A percentile compares a stretch with the other conserved stretches of the same genome.
These are phyloP conservation scores for Odontesthes bonariensis DNA, from an alignment of 2,113 vertebrate genomes.

Conservation along the genomic window DNA sequence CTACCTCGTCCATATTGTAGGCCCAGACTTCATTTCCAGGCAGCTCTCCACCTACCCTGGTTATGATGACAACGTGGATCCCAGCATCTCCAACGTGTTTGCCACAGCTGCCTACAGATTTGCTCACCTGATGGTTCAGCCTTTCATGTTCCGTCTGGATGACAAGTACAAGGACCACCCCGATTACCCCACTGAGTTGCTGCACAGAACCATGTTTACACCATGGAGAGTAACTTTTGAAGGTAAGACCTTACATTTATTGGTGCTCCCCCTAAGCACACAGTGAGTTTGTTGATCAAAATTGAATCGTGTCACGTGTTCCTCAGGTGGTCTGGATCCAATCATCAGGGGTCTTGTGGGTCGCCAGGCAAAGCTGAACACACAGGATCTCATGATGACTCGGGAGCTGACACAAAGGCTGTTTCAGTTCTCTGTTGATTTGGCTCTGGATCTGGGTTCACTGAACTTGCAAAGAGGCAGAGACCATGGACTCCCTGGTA, in stretches of 20 bases:
- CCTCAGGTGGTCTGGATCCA: constrained; percentile 86
- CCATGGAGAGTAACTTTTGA: constrained; percentile 87
- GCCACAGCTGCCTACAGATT: constrained; percentile 89
- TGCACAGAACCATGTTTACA: constrained; percentile 85
- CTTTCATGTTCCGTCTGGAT: constrained; percentile 83
- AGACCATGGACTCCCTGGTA: constrained; percentile 88
- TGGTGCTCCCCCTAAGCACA: neutral
- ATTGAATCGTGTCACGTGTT: neutral
- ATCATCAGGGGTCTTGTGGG: constrained; percentile 84
- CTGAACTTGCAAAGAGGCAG: constrained; percentile 88
- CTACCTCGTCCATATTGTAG: constrained; percentile 82
- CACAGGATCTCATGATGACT: constrained; percentile 82
- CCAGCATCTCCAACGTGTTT: constrained; percentile 87
- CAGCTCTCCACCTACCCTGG: constrained; percentile 78
- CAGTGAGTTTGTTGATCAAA: neutral
- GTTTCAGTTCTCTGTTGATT: constrained; percentile 69
- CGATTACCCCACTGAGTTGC: constrained; percentile 65
- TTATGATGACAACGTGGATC: constrained; percentile 84
- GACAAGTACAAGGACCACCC: constrained; percentile 71
- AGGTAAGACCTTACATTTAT: constrained; percentile 71
- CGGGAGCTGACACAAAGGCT: constrained; percentile 85
- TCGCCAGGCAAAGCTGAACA: constrained; percentile 84
- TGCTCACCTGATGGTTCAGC: constrained; percentile 87
- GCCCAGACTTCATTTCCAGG: constrained; percentile 57
- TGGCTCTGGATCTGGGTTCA: constrained; percentile 82